These are phyloP conservation scores for Pheosia gnoma DNA, from an alignment of 2,888 invertebrate species.

Conservation along the genomic window DNA sequence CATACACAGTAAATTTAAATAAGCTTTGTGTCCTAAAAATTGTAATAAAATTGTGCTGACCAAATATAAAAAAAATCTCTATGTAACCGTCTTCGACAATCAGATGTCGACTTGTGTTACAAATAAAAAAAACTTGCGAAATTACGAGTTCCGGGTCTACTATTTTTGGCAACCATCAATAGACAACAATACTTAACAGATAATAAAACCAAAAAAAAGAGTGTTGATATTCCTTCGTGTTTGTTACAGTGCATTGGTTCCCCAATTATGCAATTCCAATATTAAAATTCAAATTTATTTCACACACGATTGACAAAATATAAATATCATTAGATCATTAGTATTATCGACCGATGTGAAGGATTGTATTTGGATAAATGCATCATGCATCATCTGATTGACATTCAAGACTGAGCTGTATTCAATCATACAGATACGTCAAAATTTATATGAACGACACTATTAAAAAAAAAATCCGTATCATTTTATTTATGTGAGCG, in stretches of 20 bases:
- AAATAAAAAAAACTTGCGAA: too few species aligned
- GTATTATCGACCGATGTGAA: background rate
- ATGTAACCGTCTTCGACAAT: too few species aligned
- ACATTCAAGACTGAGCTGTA: background rate
- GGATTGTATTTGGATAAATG: background rate
- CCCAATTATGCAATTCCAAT: background rate
- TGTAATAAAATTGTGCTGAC: too few species aligned
- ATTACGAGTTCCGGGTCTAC: too few species aligned
- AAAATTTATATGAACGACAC: background rate
- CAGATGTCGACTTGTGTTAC: too few species aligned
- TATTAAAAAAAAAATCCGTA: background rate
- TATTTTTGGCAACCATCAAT: too few species aligned
- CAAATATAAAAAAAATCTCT: too few species aligned
- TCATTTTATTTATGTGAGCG: background rate
- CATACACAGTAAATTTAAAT: too few species aligned
- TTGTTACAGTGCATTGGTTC: background rate
- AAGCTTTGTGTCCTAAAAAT: too few species aligned
- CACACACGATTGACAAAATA: background rate
- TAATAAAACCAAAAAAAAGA: too few species aligned
- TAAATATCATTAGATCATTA: background rate
- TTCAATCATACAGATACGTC: background rate
- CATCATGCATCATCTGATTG: background rate
- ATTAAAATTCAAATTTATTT: background rate
- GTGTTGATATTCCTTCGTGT: too few species aligned
- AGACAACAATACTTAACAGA: too few species aligned